A percentile compares a stretch with the other conserved stretches of the same genome.
Evolutionary conservation across 1,140 invertebrate genomes (phyloP).

Genomic region (Drosophila lowei): DNA sequence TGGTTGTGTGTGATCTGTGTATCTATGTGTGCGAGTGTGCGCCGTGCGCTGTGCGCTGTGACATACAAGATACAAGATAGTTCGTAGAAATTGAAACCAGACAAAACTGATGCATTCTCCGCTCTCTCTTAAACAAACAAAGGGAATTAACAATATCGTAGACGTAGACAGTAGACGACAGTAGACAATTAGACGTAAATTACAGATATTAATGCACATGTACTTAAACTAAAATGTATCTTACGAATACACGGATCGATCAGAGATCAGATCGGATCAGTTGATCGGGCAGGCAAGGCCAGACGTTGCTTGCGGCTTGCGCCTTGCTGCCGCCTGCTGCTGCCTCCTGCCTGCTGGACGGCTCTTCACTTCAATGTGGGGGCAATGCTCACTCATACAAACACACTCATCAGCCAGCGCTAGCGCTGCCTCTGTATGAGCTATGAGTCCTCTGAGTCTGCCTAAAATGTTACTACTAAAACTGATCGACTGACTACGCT

Average conservation of each 20-base stretch:
- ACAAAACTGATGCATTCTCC: constrained; percentile 66
- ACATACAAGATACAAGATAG: constrained; percentile 44
- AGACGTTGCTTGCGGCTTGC: constrained; percentile 12
- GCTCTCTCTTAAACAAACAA: constrained; percentile 30
- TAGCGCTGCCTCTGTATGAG: no score
- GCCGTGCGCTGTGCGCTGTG: constrained; percentile 37
- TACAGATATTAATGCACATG: constrained; percentile 62
- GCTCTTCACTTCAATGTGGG: constrained; percentile 72
- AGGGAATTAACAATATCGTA: constrained; percentile 24
- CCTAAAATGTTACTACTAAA: constrained; percentile 55
- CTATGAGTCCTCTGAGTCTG: constrained; percentile 20
- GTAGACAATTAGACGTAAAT: constrained; percentile 42
- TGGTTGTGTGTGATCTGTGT: constrained; percentile 9
- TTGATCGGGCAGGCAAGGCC: constrained; percentile 46
- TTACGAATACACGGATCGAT: constrained; percentile 40
- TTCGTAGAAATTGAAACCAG: constrained; percentile 74
- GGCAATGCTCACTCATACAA: constrained; percentile 39
- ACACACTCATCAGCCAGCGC: neutral
- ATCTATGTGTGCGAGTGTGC: constrained; percentile 12
- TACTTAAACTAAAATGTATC: constrained; percentile 73
- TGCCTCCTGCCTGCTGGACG: constrained; percentile 70
- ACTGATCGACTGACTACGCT: constrained; percentile 47
- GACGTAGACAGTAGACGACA: neutral
- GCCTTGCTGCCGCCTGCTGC: constrained; percentile 4
- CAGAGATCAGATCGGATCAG: constrained; percentile 1